Evolutionary conservation across 2,888 invertebrate species (phyloP), one percentile per base, ranked within the genome.

Genomic region (Meiosimyza decipiens): DNA sequence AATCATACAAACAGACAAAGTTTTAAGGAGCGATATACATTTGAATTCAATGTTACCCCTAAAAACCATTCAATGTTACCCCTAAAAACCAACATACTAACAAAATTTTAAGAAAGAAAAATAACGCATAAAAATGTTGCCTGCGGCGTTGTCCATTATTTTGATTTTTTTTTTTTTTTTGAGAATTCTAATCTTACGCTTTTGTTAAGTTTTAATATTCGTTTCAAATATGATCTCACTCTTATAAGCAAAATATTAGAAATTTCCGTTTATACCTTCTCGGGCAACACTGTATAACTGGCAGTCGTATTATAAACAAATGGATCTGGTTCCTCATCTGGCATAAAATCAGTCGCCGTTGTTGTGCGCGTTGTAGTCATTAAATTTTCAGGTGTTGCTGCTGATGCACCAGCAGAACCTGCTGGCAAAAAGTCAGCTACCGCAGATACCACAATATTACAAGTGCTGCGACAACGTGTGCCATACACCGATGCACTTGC

Each of bases 361-460:
- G 70, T 51, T 12, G 49, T 40, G 9, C 49, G 49, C 9, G 16
- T 47, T 6, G 6, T 55, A 18, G 49, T 66, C 60, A 49, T 52
- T 51, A 54, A 71, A 51, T 73, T 71, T 47, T 72, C 68, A 33
- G 71, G 33, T 12, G 67, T 50, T 15, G 63, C 47, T 18, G 16
- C 28, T 15, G 68, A 70, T 12, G 68, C 22, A 2, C 22, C 22
- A 22, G 22, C 75, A 12, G 71, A 71, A 11, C 73, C 64, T 9
- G 76, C 55, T 7, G 85, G 80, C 77, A 85, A 77, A 73, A 87
- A 86, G 76, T 87, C 84, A 54, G 87, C 83, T 75, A 88, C 89
- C 3, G 89, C 87, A 9, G 91, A 90, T 62, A 93, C 87, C 15
- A 91, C 89, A 71, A 93, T 92, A 80, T 90, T 92, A 81, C 92